Evolutionary conservation across 2,888 invertebrate species (phyloP).

Genomic region (Pristionchus mayeri): DNA sequence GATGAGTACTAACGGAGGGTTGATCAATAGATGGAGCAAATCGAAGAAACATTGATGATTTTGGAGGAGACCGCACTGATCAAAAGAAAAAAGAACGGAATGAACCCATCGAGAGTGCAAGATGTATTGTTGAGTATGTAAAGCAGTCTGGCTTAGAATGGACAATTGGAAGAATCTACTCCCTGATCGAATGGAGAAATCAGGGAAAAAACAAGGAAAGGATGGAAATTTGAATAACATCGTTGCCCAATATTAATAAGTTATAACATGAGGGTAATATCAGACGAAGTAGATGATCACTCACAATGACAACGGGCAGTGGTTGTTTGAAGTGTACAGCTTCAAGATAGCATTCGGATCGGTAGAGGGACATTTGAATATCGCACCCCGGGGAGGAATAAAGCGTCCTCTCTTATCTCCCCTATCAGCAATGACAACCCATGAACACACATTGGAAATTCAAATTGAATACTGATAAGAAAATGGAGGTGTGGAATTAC

Average conservation of each 20-base stretch:
- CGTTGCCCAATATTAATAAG: not conserved
- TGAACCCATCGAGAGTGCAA: not conserved
- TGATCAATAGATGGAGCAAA: not conserved
- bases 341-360: not conserved
- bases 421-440: slow-evolving; percentile 5
- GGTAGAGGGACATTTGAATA: slow-evolving; percentile 43
- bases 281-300: not conserved
- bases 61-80: not conserved
- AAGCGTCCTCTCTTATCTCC: not conserved
- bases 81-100: not conserved
- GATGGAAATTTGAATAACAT: no score
- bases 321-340: slow-evolving; percentile 17
- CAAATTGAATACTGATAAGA: slow-evolving; percentile 34
- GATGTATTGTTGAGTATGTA: not conserved
- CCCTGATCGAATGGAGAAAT: not conserved
- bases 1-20: not conserved
- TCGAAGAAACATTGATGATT: not conserved
- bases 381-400: not conserved
- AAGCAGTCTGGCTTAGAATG: not conserved
- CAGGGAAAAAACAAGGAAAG: not conserved
- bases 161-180: not conserved
- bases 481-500: not conserved
- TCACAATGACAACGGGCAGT: not conserved
- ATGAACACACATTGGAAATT: slow-evolving; percentile 23
- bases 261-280: not conserved